Conservation (phyloP, 2,888 invertebrate species). For the Chirona hameri region DNA sequence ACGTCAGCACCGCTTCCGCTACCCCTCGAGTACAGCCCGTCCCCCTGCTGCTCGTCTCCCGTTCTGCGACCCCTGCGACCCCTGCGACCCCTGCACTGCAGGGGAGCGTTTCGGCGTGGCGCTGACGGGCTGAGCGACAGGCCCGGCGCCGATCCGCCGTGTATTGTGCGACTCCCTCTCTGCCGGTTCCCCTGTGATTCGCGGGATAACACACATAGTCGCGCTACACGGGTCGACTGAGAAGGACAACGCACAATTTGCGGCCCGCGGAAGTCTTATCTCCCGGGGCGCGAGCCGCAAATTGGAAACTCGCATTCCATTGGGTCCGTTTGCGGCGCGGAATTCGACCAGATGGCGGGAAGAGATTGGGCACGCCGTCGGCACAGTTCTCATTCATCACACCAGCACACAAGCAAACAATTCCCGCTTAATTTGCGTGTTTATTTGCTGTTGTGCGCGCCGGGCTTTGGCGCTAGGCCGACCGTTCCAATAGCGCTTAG, state of each 20-base stretch:
- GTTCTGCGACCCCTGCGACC: too few species aligned
- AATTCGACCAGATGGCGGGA: not conserved
- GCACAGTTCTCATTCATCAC: slow-evolving; percentile 9
- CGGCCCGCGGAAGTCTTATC: slow-evolving; percentile 4
- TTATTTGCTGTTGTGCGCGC: slow-evolving; percentile 3
- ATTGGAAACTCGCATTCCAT: not conserved
- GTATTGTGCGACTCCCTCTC: not conserved
- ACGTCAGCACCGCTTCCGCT: too few species aligned
- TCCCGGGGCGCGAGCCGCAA: not conserved
- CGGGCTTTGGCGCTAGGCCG: not conserved
- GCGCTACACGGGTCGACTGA: not conserved
- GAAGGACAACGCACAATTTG: not conserved
- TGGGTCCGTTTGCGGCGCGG: not conserved
- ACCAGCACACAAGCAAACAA: not conserved
- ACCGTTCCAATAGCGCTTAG: not conserved
- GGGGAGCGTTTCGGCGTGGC: too few species aligned
- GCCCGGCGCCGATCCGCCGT: too few species aligned
- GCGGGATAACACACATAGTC: not conserved
- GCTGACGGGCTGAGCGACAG: too few species aligned
- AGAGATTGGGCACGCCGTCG: not conserved
- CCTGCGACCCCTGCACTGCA: too few species aligned
- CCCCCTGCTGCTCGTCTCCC: too few species aligned
- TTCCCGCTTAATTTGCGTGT: not conserved
- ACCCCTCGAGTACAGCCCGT: too few species aligned
- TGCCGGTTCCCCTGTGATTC: not conserved